Conservation (phyloP, 2,797 vertebrate genomes). For the Cephalopachus bancanus region DNA sequence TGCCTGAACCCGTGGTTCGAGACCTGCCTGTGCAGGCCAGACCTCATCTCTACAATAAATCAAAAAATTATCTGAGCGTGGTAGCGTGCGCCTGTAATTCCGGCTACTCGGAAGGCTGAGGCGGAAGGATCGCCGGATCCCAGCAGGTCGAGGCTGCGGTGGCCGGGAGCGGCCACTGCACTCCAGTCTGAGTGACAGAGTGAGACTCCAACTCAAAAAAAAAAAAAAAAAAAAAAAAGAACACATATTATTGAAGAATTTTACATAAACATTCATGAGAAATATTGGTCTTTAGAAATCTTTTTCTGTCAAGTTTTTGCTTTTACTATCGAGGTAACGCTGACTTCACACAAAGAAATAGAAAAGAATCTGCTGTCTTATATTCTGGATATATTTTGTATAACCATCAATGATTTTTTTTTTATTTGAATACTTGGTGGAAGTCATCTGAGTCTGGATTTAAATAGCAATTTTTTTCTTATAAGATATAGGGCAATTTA, state of each 20-base stretch:
- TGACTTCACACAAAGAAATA: background rate
- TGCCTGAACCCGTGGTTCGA: no score
- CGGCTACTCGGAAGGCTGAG: no score
- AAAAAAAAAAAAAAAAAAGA: background rate
- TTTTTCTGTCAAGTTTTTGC: background rate
- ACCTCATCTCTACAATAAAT: no score
- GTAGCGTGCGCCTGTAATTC: no score
- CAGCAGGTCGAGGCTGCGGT: no score
- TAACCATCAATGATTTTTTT: background rate
- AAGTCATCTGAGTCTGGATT: background rate
- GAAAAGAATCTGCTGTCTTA: background rate
- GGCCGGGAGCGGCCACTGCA: no score
- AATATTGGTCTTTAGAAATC: background rate
- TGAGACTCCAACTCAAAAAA: no score
- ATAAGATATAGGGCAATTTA: background rate
- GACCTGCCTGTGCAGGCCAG: no score
- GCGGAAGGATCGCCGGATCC: no score
- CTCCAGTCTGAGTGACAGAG: no score
- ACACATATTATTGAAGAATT: slow-evolving; percentile 14
- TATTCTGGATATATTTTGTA: background rate
- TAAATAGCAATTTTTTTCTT: background rate
- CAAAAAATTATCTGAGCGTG: no score
- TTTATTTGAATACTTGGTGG: background rate
- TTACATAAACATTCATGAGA: background rate
- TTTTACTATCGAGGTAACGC: background rate